A percentile compares a stretch with the other conserved stretches of the same genome.
Conservation (phyloP, 2,113 vertebrate species). For the Pelecanoides urinatrix region DNA sequence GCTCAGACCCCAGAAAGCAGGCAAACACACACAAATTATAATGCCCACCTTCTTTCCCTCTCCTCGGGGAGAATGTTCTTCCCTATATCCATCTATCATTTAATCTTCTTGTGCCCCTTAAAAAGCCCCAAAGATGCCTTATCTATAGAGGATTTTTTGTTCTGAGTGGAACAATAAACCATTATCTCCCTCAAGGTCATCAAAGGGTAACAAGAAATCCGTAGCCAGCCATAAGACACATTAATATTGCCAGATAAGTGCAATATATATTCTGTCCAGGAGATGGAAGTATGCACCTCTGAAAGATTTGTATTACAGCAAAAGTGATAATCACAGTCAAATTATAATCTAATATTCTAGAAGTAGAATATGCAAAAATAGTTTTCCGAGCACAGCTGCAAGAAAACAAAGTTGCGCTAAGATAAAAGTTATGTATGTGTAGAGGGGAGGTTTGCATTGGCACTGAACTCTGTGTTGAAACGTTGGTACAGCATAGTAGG, state of each 20-base stretch:
- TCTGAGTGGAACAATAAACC: background rate
- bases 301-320: background rate
- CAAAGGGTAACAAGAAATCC: background rate
- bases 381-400: background rate
- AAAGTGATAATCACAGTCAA: background rate
- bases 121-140: background rate
- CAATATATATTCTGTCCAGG: background rate
- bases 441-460: background rate
- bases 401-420: background rate
- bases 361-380: background rate
- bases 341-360: background rate
- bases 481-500: background rate
- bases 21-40: background rate
- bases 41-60: background rate
- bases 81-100: background rate
- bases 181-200: background rate
- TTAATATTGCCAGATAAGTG: background rate
- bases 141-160: background rate
- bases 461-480: background rate
- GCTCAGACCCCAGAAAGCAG: background rate
- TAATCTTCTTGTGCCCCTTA: background rate
- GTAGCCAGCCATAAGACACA: too few species aligned
- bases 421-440: background rate
- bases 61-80: background rate
- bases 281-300: background rate